phyloP scores from a whole-genome alignment of 1,140 invertebrate genomes.

The Neodiprion pinetum region DNA sequence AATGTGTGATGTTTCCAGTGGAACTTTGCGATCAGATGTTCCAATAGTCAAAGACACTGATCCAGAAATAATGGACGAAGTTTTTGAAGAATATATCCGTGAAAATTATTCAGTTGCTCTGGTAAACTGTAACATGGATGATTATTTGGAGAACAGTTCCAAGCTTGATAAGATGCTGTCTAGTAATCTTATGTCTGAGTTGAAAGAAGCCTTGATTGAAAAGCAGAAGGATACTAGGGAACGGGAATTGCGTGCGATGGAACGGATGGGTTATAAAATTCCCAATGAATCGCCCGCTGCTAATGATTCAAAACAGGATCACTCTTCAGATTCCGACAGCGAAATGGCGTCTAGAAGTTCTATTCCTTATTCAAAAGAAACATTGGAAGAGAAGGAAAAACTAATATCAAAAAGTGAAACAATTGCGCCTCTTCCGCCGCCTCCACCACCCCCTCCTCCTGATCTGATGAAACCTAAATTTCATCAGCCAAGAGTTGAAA shows the following conservation, averaged over 20 bases:
- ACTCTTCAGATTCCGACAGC: constrained; percentile 5
- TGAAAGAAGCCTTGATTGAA: constrained; percentile 56
- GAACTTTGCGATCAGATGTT: constrained; percentile 16
- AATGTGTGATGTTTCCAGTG: background rate
- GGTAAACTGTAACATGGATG: constrained; percentile 39
- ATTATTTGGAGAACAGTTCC: constrained; percentile 32
- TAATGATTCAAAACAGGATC: constrained; percentile 2
- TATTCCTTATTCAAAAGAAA: background rate
- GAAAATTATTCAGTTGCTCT: constrained; percentile 52
- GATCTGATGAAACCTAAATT: constrained; percentile 10
- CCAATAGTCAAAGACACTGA: constrained; percentile 40
- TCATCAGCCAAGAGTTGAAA: background rate
- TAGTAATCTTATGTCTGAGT: constrained; percentile 55
- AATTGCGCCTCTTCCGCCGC: background rate
- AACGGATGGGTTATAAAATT: constrained; percentile 43
- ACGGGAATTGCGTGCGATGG: constrained; percentile 51
- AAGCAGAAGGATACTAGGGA: constrained; percentile 53
- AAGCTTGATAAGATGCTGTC: constrained; percentile 48
- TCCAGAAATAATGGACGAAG: constrained; percentile 55
- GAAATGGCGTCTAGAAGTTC: background rate
- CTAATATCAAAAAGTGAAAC: background rate
- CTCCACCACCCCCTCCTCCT: constrained; percentile 25
- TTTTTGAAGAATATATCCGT: constrained; percentile 58
- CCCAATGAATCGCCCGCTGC: constrained; percentile 15
- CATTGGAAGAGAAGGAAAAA: background rate